Evolutionary conservation across 2,888 invertebrate species (phyloP), one percentile per base, ranked within the genome.

Genomic region (Vesta saturnalis): DNA sequence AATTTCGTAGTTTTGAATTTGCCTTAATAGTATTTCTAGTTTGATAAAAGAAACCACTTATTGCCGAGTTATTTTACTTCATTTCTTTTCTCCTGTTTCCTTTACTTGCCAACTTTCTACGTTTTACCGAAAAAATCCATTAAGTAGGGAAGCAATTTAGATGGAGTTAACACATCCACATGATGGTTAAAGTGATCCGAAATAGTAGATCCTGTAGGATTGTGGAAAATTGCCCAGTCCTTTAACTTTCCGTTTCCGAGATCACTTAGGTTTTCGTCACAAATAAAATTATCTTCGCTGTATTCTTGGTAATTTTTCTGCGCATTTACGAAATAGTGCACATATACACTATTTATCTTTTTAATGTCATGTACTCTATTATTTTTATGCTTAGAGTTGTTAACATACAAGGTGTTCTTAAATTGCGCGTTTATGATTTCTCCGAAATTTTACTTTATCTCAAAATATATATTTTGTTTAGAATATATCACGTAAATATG

Each of bases 131-230:
- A 82, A 80, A 80, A 81, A 80, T 82, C 82, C 81, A 82, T 81
- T 82, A 82, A 78, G 79, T 76, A 73, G 78, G 83, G 82, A 83
- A 83, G 80, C 81, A 82, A 82, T 82, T 83, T 82, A 74, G 79
- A 76, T 77, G 80, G 78, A 82, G 82, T 83, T 82, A 83, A 82
- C 83, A 82, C 83, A 82, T 82, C 82, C 80, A 77, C 79, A 79
- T 77, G 72, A 77, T 72, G 66, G 69, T 75, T 77, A 77, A 79
- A 79, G 72, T 75, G 74, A 76, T 76, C 76, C 71, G 68, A 68
- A 73, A 70, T 75, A 60, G 62, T 74, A 67, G 72, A 72, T 73
- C 72, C 71, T 70, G 56, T 64, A 67, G 68, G 72, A 64, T 70
- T 68, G 70, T 66, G 68, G 69, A 66, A 63, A 64, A 66, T 66